Conservation (phyloP, 2,797 vertebrate species). For the Catamblyrhynchus diadema region DNA sequence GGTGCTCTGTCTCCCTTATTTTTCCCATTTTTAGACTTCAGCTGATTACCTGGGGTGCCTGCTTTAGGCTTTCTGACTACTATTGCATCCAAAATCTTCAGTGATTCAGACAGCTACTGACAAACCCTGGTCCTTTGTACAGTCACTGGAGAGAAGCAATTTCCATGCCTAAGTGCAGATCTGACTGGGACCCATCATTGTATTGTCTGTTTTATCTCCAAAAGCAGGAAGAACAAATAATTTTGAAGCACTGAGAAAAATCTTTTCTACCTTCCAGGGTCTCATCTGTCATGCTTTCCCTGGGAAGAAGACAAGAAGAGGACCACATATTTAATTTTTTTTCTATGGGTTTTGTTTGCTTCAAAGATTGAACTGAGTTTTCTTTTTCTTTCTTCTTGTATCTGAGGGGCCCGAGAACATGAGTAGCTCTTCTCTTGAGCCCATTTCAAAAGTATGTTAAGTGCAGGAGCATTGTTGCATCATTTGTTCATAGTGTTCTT, state of each 20-base stretch:
- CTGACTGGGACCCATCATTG: background rate
- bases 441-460: background rate
- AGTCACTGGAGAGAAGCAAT: background rate
- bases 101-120: background rate
- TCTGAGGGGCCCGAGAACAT: background rate
- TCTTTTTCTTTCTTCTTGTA: background rate
- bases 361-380: background rate
- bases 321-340: background rate
- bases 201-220: background rate
- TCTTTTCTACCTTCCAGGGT: background rate
- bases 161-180: background rate
- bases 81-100: background rate
- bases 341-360: background rate
- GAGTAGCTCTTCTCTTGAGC: background rate
- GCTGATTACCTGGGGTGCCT: background rate
- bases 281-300: background rate
- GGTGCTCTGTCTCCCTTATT: background rate
- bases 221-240: background rate
- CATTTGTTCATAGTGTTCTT: background rate
- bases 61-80: conserved; percentile 16
- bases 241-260: conserved; percentile 6
- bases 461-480: background rate
- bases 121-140: background rate
- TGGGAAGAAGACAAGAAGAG: background rate
- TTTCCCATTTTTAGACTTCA: background rate